Percentiles rank a stretch among this genome's conserved stretches.
Evolutionary conservation across 2,113 vertebrate genomes (phyloP).

Genomic region (Verasper variegatus): DNA sequence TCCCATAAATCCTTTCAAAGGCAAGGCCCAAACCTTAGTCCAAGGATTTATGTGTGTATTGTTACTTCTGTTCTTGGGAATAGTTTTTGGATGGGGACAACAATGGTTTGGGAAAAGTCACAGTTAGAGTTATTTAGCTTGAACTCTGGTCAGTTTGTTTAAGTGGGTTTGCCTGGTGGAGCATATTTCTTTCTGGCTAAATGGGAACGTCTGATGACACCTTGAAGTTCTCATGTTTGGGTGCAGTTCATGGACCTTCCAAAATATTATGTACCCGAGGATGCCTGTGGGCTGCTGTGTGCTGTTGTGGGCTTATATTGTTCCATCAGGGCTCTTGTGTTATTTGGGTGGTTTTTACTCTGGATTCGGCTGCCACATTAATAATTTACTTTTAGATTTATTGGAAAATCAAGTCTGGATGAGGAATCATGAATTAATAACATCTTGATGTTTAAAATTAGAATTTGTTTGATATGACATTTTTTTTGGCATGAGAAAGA

Average conservation of each 20-base stretch:
- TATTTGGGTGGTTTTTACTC: neutral
- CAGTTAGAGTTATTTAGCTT: slow-evolving; percentile 45
- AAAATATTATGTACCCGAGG: neutral
- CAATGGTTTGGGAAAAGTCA: slow-evolving; percentile 45
- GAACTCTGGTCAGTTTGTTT: slow-evolving; percentile 54
- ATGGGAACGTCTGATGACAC: slow-evolving; percentile 52
- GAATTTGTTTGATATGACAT: neutral
- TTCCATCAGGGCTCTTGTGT: neutral
- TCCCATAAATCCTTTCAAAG: slow-evolving; percentile 70
- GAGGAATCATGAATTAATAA: slow-evolving; percentile 17
- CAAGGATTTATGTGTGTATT: slow-evolving; percentile 67
- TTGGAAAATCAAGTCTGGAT: slow-evolving; percentile 15
- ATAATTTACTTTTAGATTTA: slow-evolving; percentile 18
- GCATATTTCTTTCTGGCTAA: slow-evolving; percentile 26
- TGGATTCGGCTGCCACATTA: neutral
- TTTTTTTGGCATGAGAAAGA: neutral
- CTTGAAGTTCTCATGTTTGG: slow-evolving; percentile 29
- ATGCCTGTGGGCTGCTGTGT: neutral
- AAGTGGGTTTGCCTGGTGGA: slow-evolving; percentile 24
- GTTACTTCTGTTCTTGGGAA: slow-evolving; percentile 62
- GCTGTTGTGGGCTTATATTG: neutral
- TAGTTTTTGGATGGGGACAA: slow-evolving; percentile 49
- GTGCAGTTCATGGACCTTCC: slow-evolving; percentile 5
- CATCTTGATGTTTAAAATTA: slow-evolving; percentile 1
- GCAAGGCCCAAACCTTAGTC: slow-evolving; percentile 56